A percentile compares a stretch with the other conserved stretches of the same genome.
Conservation (phyloP, 92 coral and sea anemone genomes). For the Phenganax marumi region DNA sequence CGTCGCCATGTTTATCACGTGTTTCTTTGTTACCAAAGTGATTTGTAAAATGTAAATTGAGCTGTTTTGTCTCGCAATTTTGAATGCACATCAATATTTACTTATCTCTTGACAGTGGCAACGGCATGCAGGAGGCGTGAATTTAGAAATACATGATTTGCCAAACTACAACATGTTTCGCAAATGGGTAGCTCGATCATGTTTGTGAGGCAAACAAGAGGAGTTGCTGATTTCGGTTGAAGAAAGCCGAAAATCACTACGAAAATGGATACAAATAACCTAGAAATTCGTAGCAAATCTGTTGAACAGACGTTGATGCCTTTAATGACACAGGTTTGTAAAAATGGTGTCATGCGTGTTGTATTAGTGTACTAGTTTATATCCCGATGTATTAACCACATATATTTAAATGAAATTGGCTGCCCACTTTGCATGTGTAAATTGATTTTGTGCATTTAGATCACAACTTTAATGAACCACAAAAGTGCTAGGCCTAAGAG, state of each 20-base stretch:
- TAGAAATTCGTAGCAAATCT: conserved; percentile 95
- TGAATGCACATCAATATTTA: conserved; percentile 5
- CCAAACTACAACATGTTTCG: conserved; percentile 25
- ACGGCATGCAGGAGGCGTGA: conserved; percentile 39
- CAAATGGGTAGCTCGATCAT: not conserved
- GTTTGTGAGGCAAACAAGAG: not conserved
- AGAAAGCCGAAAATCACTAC: not conserved
- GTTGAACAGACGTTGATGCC: conserved; percentile 97
- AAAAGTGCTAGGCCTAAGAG: conserved; percentile 67
- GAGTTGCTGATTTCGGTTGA: not conserved
- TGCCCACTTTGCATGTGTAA: not conserved
- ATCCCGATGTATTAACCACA: not conserved
- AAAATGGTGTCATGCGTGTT: not conserved
- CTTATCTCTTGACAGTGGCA: conserved; percentile 41
- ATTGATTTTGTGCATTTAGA: conserved; percentile 50
- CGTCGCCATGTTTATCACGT: conserved; percentile 16
- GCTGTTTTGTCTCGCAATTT: conserved; percentile 10
- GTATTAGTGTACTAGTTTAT: not conserved
- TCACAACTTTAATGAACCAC: conserved; percentile 96
- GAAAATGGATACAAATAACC: conserved; percentile 68
- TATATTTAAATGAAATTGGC: no score
- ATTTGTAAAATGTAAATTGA: not conserved
- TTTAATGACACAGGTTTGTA: conserved; percentile 79
- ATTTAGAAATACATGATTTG: conserved; percentile 23
- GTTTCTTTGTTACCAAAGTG: conserved; percentile 3